phyloP scores from a whole-genome alignment of 2,113 vertebrate species.

The Heterotis niloticus region DNA sequence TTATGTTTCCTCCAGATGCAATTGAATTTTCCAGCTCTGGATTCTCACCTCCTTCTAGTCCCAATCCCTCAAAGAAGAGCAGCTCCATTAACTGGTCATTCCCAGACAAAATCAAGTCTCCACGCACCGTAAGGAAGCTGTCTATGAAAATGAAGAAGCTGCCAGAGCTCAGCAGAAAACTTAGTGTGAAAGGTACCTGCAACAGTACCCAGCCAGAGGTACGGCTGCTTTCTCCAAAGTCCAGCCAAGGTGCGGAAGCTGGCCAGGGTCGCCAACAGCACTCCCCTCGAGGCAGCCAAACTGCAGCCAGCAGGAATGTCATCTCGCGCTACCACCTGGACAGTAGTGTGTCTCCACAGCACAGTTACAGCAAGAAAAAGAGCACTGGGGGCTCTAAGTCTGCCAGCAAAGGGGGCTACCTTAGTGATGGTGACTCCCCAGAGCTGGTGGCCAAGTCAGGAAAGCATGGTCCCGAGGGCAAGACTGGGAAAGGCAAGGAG shows the following conservation, averaged over 20 bases:
- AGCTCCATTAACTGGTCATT: slow-evolving; percentile 93
- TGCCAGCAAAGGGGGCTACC: slow-evolving; percentile 88
- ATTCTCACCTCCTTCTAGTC: slow-evolving; percentile 80
- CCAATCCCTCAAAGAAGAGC: slow-evolving; percentile 84
- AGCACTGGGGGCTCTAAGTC: slow-evolving; percentile 73
- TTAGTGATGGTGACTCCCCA: slow-evolving; percentile 93
- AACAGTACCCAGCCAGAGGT: slow-evolving; percentile 59
- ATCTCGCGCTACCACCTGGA: slow-evolving; percentile 96
- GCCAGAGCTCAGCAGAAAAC: slow-evolving; percentile 90
- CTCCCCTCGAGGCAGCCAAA: slow-evolving; percentile 62
- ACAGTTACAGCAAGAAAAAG: slow-evolving; percentile 80
- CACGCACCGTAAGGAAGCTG: slow-evolving; percentile 91
- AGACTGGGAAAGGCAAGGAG: slow-evolving; percentile 68
- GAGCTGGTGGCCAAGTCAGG: slow-evolving; percentile 87
- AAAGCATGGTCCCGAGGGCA: slow-evolving; percentile 75
- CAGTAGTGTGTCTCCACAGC: slow-evolving; percentile 86
- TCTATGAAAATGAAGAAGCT: slow-evolving; percentile 98
- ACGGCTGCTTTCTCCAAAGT: slow-evolving; percentile 46
- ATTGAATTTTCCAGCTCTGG: slow-evolving; percentile 54
- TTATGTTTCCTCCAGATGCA: slow-evolving; percentile 48
- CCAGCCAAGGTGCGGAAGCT: slow-evolving; percentile 39
- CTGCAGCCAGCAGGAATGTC: slow-evolving; percentile 84
- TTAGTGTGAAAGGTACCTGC: slow-evolving; percentile 79
- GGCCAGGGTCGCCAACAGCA: slow-evolving; percentile 52
- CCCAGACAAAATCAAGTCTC: slow-evolving; percentile 96